Conservation (phyloP, 1,140 invertebrate genomes). For the Elysia chlorotica region DNA sequence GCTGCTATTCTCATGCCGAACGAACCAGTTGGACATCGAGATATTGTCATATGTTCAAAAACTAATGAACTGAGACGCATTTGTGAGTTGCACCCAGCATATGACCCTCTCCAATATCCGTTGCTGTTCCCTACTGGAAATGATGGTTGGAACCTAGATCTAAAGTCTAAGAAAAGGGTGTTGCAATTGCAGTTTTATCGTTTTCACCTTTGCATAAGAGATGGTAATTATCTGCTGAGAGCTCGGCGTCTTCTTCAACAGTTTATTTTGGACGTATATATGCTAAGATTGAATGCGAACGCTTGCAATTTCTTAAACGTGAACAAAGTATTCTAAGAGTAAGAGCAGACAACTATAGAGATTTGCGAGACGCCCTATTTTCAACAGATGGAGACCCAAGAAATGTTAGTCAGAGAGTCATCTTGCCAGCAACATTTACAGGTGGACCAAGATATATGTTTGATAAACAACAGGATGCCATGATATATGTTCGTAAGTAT, state of each 20-base stretch:
- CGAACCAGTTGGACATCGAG: not conserved
- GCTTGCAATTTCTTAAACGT: not conserved
- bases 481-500: conserved; percentile 63
- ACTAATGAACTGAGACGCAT: not conserved
- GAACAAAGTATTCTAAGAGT: not conserved
- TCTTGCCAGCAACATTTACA: conserved; percentile 35
- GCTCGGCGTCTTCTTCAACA: not conserved
- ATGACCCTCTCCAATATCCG: not conserved
- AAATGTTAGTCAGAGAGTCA: not conserved
- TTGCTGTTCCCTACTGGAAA: not conserved
- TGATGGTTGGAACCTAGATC: not conserved
- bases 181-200: not conserved
- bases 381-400: not conserved
- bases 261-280: not conserved
- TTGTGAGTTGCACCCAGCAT: not conserved
- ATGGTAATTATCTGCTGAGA: not conserved
- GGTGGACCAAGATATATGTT: conserved; percentile 61
- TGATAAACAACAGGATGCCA: conserved; percentile 63
- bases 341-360: not conserved
- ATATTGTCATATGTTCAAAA: not conserved
- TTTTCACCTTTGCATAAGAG: not conserved
- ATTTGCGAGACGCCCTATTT: not conserved
- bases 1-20: not conserved
- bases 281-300: not conserved
- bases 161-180: not conserved